Base-by-base conservation (phyloP, 1,140 invertebrate genomes). In the Scaptomyza hsui region DNA sequence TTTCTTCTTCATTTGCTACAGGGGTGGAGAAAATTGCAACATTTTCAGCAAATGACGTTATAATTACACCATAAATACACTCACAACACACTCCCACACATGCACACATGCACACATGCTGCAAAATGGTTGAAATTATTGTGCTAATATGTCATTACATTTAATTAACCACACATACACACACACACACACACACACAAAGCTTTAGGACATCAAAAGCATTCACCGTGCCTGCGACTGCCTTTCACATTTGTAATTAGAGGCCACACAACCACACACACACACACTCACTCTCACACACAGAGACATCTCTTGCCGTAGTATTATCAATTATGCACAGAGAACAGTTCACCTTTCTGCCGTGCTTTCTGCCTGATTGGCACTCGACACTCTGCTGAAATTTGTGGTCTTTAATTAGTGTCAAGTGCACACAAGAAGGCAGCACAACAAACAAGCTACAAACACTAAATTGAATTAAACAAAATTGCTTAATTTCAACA, bases 81-180 rank as follows among this genome's bases (percentile, higher is more conserved):
- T 60, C n/a, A 26, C 6, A 45, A n/a, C n/a, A n/a, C n/a, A n/a
- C n/a, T n/a, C n/a, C n/a, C n/a, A n/a, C n/a, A n/a, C n/a, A n/a
- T n/a, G n/a, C n/a, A n/a, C n/a, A n/a, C n/a, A n/a, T n/a, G n/a
- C 15, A 49, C 5, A 59, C 10, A 61, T 57, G 19, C 51, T 21
- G 32, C 29, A 29, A 73, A 77, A 73, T 77, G 62, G 62, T 65
- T 60, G 18, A 63, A 76, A 74, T 80, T 65, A 72, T 79, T 65
- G 18, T 37, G 52, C 69, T 74, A 65, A 88, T 75, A 72, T 86
- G 70, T 71, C 59, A 69, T 63, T 59, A 63, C 78, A 88, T 81
- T 88, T 88, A 86, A 86, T 86, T 86, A 86, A 86, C 82, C 77
- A 64, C 82, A 81, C 77, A 78, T 75, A 57, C 42, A 56, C 55